These are phyloP conservation scores for Tylochromis polylepis DNA, from an alignment of 2,113 vertebrate species.

Conservation along the genomic window DNA sequence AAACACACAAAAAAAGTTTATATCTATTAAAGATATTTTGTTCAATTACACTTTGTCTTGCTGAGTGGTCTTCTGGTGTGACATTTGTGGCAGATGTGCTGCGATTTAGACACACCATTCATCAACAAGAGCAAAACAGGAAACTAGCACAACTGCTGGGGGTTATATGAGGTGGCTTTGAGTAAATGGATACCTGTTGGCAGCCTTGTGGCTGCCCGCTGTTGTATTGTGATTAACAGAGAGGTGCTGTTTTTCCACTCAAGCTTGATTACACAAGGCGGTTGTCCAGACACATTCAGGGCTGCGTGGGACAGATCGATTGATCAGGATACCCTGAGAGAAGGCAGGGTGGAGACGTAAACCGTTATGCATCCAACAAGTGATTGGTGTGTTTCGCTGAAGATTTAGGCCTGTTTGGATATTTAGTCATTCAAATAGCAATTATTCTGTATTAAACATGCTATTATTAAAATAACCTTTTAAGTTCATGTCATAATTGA, in stretches of 20 bases:
- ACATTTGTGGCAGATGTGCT: neutral
- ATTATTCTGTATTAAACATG: neutral
- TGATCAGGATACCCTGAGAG: slow-evolving; percentile 13
- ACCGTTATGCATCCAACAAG: neutral
- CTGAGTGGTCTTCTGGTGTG: neutral
- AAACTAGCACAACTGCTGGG: neutral
- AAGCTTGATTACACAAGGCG: slow-evolving; percentile 18
- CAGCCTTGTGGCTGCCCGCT: neutral
- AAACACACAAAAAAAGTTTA: slow-evolving; percentile 47
- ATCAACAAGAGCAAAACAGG: neutral
- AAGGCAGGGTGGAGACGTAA: neutral
- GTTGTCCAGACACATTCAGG: neutral
- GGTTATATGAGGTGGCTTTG: neutral
- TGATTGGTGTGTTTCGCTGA: neutral
- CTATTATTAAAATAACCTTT: neutral
- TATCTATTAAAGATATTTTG: slow-evolving; percentile 79
- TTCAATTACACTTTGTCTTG: slow-evolving; percentile 47
- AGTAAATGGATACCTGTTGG: slow-evolving; percentile 23
- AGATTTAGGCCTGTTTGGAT: neutral
- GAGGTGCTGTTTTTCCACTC: slow-evolving; percentile 40
- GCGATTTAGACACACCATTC: neutral
- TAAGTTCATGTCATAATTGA: neutral
- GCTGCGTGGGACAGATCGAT: slow-evolving; percentile 3
- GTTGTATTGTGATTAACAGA: slow-evolving; percentile 33
- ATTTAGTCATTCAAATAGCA: neutral